Conservation (phyloP, 2,888 invertebrate species). For the Cremastinae sp. region DNA sequence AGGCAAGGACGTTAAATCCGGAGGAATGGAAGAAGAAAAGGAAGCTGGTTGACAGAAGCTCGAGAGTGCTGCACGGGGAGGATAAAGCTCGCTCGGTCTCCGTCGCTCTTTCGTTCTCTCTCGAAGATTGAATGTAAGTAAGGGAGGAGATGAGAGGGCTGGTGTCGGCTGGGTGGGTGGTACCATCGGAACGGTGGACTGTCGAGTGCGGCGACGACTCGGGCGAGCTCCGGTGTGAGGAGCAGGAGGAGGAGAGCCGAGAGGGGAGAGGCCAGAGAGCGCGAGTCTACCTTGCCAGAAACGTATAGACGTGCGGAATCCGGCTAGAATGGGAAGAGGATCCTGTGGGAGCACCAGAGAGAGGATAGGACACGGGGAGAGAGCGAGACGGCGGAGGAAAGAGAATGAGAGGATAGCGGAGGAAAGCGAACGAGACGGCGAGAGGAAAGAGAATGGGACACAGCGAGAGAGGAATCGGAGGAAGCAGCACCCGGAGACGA, state of each 20-base stretch:
- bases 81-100: neutral
- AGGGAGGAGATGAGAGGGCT: conserved; percentile 51
- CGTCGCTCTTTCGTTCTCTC: conserved; percentile 4
- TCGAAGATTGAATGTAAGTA: conserved; percentile 34
- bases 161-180: conserved; percentile 45
- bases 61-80: conserved; percentile 29
- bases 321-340: conserved; percentile 33
- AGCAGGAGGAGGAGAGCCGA: conserved; percentile 2
- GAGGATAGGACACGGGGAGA: conserved; percentile 9
- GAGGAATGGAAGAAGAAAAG: conserved; percentile 4
- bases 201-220: conserved; percentile 53
- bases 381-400: neutral
- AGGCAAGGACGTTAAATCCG: conserved; percentile 29
- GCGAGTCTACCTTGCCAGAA: conserved; percentile 10
- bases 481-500: conserved; percentile 61
- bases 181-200: conserved; percentile 47
- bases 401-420: conserved; percentile 14
- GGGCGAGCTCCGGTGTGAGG: conserved; percentile 46
- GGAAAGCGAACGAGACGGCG: conserved; percentile 54
- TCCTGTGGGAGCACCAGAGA: conserved; percentile 36
- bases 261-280: conserved; percentile 42
- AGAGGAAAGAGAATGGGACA: conserved; percentile 42
- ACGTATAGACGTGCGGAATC: conserved; percentile 11
- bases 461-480: conserved; percentile 51
- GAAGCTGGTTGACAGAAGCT: conserved; percentile 16